Conservation (phyloP, 2,113 vertebrate genomes). For the Struthio camelus region DNA sequence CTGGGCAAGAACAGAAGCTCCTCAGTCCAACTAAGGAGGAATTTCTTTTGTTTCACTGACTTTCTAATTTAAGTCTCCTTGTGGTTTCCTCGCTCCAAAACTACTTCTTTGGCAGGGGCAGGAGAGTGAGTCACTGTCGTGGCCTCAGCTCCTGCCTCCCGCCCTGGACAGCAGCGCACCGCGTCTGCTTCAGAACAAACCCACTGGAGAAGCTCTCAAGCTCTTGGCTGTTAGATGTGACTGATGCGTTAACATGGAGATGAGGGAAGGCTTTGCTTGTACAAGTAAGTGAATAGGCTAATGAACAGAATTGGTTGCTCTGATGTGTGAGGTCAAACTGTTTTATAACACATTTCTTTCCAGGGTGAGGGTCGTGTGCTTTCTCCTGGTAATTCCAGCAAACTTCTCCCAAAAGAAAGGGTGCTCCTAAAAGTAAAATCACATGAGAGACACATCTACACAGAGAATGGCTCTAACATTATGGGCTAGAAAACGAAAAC, state of each 20-base stretch:
- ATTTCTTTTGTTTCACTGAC: conserved; percentile 3
- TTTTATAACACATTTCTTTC: neutral
- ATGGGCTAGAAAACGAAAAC: neutral
- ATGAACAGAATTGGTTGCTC: neutral
- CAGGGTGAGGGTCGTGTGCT: neutral
- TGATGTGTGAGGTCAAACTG: fast-evolving
- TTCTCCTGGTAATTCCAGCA: neutral
- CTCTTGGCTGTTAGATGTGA: neutral
- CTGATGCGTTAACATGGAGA: neutral
- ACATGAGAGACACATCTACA: fast-evolving
- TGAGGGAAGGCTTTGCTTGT: neutral
- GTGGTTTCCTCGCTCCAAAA: conserved; percentile 59
- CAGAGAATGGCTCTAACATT: neutral
- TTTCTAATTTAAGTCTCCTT: conserved; percentile 33
- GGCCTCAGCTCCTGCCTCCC: conserved; percentile 26
- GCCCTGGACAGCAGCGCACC: neutral
- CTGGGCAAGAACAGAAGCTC: neutral
- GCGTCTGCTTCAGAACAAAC: neutral
- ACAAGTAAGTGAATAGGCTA: neutral
- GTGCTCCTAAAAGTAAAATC: neutral
- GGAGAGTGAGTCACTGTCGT: conserved; percentile 44
- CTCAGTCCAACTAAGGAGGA: neutral
- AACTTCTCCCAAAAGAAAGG: neutral
- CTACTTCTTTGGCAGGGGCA: conserved; percentile 71
- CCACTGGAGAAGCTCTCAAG: neutral